Evolutionary conservation across 2,888 invertebrate genomes (phyloP).

Genomic region (Nineta flava): DNA sequence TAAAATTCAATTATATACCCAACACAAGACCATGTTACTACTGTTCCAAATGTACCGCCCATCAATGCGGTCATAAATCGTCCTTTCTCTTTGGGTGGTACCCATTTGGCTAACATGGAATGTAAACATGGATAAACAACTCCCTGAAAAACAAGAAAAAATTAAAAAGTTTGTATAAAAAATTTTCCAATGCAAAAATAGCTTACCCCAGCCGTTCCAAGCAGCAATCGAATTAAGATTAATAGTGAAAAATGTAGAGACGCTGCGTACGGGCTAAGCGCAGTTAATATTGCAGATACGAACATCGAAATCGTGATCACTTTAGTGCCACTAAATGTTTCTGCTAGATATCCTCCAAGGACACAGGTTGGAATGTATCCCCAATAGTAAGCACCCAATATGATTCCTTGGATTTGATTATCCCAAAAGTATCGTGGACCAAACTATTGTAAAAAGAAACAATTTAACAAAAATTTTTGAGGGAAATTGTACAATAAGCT

Average conservation of each 20-base stretch:
- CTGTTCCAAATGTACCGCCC: constrained; percentile 58
- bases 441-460: constrained; percentile 22
- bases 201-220: constrained; percentile 48
- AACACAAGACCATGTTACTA: constrained; percentile 50
- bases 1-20: constrained; percentile 42
- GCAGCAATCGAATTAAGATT: constrained; percentile 37
- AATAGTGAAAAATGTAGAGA: constrained; percentile 36
- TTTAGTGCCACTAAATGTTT: constrained; percentile 41
- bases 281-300: constrained; percentile 37
- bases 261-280: constrained; percentile 42
- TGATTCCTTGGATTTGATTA: constrained; percentile 40
- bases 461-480: neutral
- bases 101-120: constrained; percentile 51
- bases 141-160: constrained; percentile 27
- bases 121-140: constrained; percentile 47
- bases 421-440: constrained; percentile 39
- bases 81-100: constrained; percentile 57
- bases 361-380: constrained; percentile 49
- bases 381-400: constrained; percentile 54
- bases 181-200: constrained; percentile 9
- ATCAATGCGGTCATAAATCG: constrained; percentile 55
- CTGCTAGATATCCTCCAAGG: constrained; percentile 48
- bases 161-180: neutral
- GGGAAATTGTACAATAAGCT: constrained; percentile 9
- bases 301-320: constrained; percentile 37